phyloP scores from a whole-genome alignment of 1,140 invertebrate species.

The Atta texana region DNA sequence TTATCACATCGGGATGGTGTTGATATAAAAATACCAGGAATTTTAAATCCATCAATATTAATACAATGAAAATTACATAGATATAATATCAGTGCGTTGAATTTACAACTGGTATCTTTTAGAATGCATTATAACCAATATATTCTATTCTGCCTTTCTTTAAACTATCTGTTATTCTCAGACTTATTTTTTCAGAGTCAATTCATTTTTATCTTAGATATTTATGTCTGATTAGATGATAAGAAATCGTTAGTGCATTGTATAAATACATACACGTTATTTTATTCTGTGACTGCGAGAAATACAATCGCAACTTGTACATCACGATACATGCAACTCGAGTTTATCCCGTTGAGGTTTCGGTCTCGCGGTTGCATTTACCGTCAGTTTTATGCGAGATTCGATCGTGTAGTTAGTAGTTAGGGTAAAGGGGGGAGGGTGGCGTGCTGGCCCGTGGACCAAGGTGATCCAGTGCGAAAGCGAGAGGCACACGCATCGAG shows the following conservation, averaged over 20 bases:
- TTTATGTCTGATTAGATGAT: not conserved
- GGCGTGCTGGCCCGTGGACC: slow-evolving; percentile 22
- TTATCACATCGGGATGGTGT: not conserved
- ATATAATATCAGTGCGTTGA: too few relatives aligned
- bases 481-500: slow-evolving; percentile 28
- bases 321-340: not conserved
- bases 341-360: slow-evolving; percentile 14
- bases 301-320: not conserved
- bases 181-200: not conserved
- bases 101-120: too few relatives aligned
- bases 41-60: too few relatives aligned
- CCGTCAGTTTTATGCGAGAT: slow-evolving; percentile 47
- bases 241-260: not conserved
- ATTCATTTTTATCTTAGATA: not conserved
- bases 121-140: not conserved
- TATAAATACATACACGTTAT: not conserved
- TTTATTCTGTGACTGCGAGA: not conserved
- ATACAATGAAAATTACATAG: too few relatives aligned
- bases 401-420: slow-evolving; percentile 44
- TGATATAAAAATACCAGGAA: too few relatives aligned
- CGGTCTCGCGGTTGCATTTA: slow-evolving; percentile 29
- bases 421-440: slow-evolving; percentile 22
- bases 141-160: not conserved
- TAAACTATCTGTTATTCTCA: not conserved
- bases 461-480: slow-evolving; percentile 73